Evolutionary conservation across 2,797 vertebrate species (phyloP).

Genomic region (Delichon dasypus): DNA sequence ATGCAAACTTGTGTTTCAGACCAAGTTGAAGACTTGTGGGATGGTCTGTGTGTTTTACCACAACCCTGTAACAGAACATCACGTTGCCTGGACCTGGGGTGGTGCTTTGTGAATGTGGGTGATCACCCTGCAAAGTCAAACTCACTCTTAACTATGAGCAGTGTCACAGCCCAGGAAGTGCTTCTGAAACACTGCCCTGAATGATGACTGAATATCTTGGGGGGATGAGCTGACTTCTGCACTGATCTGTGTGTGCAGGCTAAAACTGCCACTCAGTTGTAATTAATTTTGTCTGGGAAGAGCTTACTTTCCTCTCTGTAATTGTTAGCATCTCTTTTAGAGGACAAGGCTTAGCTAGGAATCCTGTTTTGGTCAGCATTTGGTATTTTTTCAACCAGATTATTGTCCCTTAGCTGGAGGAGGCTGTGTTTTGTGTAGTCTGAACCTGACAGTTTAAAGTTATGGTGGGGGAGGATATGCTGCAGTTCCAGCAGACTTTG

Average conservation of each 20-base stretch:
- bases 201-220: background rate
- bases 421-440: background rate
- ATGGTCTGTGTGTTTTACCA: background rate
- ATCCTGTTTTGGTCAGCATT: background rate
- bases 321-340: background rate
- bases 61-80: accelerated
- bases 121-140: background rate
- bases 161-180: background rate
- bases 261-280: background rate
- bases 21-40: background rate
- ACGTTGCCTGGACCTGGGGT: accelerated
- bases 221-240: background rate
- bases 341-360: background rate
- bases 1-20: background rate
- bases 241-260: background rate
- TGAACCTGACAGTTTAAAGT: background rate
- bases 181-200: background rate
- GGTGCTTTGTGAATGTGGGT: background rate
- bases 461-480: background rate
- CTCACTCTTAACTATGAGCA: background rate
- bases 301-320: background rate
- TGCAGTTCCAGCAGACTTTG: background rate
- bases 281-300: background rate
- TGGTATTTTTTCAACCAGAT: background rate
- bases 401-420: background rate